These are phyloP conservation scores for Trypoxylus dichotomus DNA, from an alignment of 1,140 invertebrate genomes.

Conservation along the genomic window DNA sequence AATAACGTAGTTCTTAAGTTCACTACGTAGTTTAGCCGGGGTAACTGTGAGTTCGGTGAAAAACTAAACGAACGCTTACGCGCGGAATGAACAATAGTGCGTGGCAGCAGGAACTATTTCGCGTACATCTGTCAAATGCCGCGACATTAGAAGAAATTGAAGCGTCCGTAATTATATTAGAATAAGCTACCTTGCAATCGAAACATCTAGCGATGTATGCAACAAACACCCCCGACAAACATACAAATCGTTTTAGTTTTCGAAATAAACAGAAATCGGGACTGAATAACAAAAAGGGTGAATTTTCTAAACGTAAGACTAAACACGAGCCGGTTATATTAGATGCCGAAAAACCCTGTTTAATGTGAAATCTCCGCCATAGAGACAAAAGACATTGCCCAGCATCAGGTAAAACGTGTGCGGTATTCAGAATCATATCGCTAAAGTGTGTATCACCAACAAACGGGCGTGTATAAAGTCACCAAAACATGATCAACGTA, in stretches of 20 bases:
- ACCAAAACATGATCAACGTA: too few relatives aligned
- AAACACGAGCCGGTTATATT: not conserved
- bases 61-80: not conserved
- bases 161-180: not conserved
- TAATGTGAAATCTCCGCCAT: not conserved
- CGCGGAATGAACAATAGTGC: not conserved
- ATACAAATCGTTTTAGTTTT: not conserved
- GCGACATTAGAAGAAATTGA: not conserved
- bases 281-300: not conserved
- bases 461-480: too few relatives aligned
- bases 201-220: not conserved
- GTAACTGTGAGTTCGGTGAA: not conserved
- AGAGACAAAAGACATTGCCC: not conserved
- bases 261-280: not conserved
- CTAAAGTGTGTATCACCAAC: not conserved
- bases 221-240: not conserved
- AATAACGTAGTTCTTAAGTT: not conserved
- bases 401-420: not conserved
- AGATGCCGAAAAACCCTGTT: not conserved
- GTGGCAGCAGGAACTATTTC: not conserved
- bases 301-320: not conserved
- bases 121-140: not conserved
- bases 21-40: not conserved
- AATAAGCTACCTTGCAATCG: not conserved
- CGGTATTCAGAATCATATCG: not conserved